A percentile compares a stretch with the other conserved stretches of the same genome.
Evolutionary conservation across 2,888 invertebrate species (phyloP).

Genomic region (Antitype chi): DNA sequence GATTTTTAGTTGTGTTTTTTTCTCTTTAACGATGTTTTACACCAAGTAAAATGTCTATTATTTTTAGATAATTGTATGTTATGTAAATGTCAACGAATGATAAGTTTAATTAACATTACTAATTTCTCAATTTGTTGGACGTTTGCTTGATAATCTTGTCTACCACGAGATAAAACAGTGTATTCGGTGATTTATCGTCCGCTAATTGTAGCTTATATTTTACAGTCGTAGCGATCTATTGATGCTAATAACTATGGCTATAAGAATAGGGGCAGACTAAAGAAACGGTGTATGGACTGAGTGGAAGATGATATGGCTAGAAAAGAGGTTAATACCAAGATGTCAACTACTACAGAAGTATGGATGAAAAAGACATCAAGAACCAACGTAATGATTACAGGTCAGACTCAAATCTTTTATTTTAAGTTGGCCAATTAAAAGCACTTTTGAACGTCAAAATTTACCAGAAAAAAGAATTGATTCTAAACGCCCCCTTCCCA

Average conservation of each 20-base stretch:
- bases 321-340: neutral
- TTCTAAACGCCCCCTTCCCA: neutral
- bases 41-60: neutral
- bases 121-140: constrained; percentile 16
- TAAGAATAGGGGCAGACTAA: neutral
- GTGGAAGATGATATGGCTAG: neutral
- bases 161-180: constrained; percentile 4
- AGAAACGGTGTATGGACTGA: neutral
- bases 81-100: neutral
- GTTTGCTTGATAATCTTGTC: neutral
- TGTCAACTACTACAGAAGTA: neutral
- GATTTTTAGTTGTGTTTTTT: neutral
- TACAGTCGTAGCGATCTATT: constrained; percentile 1
- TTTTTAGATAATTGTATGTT: constrained; percentile 1
- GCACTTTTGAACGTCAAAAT: neutral
- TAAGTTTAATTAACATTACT: neutral
- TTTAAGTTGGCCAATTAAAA: neutral
- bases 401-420: neutral
- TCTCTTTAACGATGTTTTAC: neutral
- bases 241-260: neutral
- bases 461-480: neutral
- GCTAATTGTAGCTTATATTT: constrained; percentile 2
- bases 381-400: too few species aligned
- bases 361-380: neutral
- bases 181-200: constrained; percentile 11